Base-by-base conservation (phyloP, 2,797 vertebrate genomes). In the Halcyon chelicuti region DNA sequence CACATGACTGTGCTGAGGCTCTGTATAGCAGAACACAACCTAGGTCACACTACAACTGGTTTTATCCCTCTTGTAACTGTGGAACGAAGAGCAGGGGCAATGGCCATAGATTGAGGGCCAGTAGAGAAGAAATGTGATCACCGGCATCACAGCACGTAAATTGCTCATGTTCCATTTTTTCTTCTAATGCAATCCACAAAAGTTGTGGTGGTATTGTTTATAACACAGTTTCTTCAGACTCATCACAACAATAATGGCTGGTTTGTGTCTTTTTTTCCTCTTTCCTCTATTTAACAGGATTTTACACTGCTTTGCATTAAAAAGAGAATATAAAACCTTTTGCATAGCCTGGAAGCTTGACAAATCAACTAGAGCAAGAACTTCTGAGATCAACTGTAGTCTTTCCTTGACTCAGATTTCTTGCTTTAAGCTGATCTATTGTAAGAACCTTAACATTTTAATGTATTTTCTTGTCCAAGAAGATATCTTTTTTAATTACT, bases 371-470 rank as follows among this genome's bases (percentile, higher is more conserved):
- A 76, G 51, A 17, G 37, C 47, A 95, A 80, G 49, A 88, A 81
- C 21, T 78, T 61, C 62, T 19, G 33, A 90, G 46, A 93, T 68
- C 93, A 91, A 80, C 1, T 0, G 84, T 29, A 86, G 57, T 21
- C 37, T 77, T 94, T 90, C 52, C 80, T 80, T 55, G 60, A 65
- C 49, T 91, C 68, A 60, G 25, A 68, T 86, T 88, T 94, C 54
- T 86, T 86, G 33, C 85, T 77, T 88, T 84, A 88, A 90, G 76
- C 57, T 90, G 72, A 88, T 86, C 91, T 88, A 82, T 61, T 65
- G 8, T 70, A 90, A 94, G 61, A 94, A 80, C 7, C 5, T 80
- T 88, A 91, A 57, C 20, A 78, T 58, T 89, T 71, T 26, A 61
- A 85, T 70, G 47, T 47, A 66, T 87, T 86, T 84, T 76, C 83